Conservation (phyloP, 2,113 vertebrate species). For the Dicentrarchus labrax region DNA sequence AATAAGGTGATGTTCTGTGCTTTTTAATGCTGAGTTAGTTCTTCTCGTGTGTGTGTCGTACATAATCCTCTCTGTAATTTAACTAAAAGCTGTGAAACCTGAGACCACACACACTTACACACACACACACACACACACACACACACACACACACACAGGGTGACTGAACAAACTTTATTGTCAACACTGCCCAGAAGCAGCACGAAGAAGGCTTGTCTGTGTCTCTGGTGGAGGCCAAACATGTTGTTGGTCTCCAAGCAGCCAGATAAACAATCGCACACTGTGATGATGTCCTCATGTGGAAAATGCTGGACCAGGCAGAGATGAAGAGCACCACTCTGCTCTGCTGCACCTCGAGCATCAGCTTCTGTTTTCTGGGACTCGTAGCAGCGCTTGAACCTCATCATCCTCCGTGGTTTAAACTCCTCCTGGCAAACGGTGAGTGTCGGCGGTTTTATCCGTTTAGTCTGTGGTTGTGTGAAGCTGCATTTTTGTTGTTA, state of each 20-base stretch:
- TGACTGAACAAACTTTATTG: conserved; percentile 9
- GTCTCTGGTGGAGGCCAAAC: conserved; percentile 25
- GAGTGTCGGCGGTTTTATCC: background rate
- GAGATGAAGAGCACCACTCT: background rate
- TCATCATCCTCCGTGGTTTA: background rate
- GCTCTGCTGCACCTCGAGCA: background rate
- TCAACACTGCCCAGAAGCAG: background rate
- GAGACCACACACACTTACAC: conserved; percentile 40
- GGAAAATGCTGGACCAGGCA: background rate
- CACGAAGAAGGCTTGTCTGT: background rate
- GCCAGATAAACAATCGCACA: conserved; percentile 34
- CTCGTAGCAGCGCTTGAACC: background rate
- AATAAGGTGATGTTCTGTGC: background rate
- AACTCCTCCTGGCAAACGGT: conserved; percentile 1
- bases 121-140: background rate
- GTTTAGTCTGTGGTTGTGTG: background rate
- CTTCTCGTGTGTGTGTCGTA: conserved; percentile 20
- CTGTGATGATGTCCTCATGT: conserved; percentile 13
- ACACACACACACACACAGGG: conserved; percentile 13
- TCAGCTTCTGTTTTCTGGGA: background rate
- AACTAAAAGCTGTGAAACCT: conserved; percentile 66
- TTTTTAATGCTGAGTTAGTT: background rate
- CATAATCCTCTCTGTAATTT: conserved; percentile 42
- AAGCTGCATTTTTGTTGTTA: background rate
- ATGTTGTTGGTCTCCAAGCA: conserved; percentile 55